Conservation (phyloP, 1,140 invertebrate genomes). For the Drosophila pseudoobscura region DNA sequence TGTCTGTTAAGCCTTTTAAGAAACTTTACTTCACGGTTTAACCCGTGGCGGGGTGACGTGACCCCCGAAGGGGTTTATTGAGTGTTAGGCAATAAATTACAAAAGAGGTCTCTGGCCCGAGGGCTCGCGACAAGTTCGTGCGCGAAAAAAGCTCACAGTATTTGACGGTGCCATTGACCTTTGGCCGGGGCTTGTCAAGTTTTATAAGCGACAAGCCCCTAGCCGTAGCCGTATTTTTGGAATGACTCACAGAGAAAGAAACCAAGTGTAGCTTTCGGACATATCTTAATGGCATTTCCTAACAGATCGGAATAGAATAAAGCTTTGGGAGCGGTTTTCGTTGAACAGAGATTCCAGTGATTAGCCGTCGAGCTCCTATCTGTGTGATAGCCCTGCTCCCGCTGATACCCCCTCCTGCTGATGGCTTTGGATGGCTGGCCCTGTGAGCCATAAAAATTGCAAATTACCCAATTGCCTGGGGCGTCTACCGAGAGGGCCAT, state of each 20-base stretch:
- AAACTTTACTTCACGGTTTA: constrained; percentile 16
- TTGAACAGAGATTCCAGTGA: no score
- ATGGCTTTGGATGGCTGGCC: not conserved
- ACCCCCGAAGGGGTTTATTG: constrained; percentile 49
- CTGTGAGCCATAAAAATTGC: constrained; percentile 43
- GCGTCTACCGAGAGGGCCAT: constrained; percentile 43
- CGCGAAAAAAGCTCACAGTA: constrained; percentile 12
- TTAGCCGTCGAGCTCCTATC: not conserved
- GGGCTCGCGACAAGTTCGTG: constrained; percentile 49
- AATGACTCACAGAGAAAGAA: no score
- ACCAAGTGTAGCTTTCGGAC: no score
- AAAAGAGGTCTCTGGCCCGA: constrained; percentile 15
- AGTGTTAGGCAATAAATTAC: constrained; percentile 73
- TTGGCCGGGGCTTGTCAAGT: constrained; percentile 27
- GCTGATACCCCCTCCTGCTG: not conserved
- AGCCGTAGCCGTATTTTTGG: constrained; percentile 8
- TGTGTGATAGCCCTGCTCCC: not conserved
- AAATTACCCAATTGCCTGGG: constrained; percentile 39
- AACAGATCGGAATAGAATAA: no score
- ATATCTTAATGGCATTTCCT: no score
- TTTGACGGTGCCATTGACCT: constrained; percentile 58
- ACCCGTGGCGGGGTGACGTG: not conserved
- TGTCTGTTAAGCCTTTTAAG: constrained; percentile 18
- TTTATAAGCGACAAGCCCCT: constrained; percentile 29
- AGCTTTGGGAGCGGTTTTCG: no score